A percentile compares a stretch with the other conserved stretches of the same genome.
phyloP scores from a whole-genome alignment of 2,888 invertebrate genomes.

The Eurois occulta region DNA sequence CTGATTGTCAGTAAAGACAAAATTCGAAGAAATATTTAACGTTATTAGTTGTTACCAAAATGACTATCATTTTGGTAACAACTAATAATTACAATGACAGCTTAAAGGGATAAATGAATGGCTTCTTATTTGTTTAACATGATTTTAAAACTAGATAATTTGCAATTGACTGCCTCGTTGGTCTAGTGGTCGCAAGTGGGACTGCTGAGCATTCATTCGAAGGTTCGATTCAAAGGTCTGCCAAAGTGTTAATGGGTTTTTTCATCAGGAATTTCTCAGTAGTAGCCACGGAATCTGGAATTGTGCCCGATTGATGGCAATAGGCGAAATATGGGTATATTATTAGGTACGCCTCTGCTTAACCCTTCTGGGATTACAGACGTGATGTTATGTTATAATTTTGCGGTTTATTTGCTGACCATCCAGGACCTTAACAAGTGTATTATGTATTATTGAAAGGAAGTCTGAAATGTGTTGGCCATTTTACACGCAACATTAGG shows the following conservation, averaged over 20 bases:
- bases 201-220: no score
- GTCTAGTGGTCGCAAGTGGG: no score
- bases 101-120: background rate
- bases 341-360: no score
- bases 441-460: conserved; percentile 61
- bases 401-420: conserved; percentile 23
- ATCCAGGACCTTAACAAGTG: conserved; percentile 17
- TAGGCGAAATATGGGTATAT: no score
- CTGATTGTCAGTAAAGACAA: background rate
- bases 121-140: background rate
- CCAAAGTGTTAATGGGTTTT: no score
- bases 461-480: conserved; percentile 47
- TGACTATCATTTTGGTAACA: no score
- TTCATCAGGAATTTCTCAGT: no score
- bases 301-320: no score
- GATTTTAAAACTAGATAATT: background rate
- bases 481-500: conserved; percentile 23
- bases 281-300: no score
- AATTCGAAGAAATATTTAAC: background rate
- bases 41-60: background rate
- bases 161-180: background rate
- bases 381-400: background rate
- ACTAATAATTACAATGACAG: background rate
- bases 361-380: no score
- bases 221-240: no score